These are phyloP conservation scores for Spodoptera exigua DNA, from an alignment of 2,888 invertebrate genomes.

Conservation along the genomic window DNA sequence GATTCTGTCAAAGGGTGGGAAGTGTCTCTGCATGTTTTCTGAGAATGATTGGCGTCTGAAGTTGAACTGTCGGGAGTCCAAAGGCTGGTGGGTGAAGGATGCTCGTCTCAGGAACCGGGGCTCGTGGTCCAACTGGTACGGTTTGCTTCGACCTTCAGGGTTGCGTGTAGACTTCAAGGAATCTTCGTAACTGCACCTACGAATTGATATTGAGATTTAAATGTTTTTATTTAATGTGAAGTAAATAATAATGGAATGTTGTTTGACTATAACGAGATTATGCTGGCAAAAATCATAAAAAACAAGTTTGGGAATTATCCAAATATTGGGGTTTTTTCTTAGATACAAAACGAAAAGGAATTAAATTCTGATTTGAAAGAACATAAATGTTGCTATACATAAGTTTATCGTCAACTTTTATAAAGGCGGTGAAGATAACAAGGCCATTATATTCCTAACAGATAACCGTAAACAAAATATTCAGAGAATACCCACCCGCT, in stretches of 20 bases:
- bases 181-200: conserved; percentile 94
- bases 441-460: no score
- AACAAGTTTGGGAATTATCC: no score
- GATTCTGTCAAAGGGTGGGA: conserved; percentile 76
- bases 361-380: no score
- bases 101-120: conserved; percentile 77
- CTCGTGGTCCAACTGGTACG: conserved; percentile 69
- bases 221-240: conserved; percentile 21
- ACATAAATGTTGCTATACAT: no score
- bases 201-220: conserved; percentile 51
- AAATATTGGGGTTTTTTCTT: no score
- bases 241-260: background rate
- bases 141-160: conserved; percentile 70
- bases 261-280: no score
- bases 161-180: conserved; percentile 92
- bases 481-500: conserved; percentile 88
- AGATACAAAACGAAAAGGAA: no score
- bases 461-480: background rate
- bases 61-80: conserved; percentile 74
- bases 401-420: no score
- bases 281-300: no score
- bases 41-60: conserved; percentile 83
- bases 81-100: conserved; percentile 80
- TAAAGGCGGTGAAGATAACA: no score
- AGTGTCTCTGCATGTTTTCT: conserved; percentile 81